phyloP scores from a whole-genome alignment of 2,113 vertebrate species.

The Sialia sialis region DNA sequence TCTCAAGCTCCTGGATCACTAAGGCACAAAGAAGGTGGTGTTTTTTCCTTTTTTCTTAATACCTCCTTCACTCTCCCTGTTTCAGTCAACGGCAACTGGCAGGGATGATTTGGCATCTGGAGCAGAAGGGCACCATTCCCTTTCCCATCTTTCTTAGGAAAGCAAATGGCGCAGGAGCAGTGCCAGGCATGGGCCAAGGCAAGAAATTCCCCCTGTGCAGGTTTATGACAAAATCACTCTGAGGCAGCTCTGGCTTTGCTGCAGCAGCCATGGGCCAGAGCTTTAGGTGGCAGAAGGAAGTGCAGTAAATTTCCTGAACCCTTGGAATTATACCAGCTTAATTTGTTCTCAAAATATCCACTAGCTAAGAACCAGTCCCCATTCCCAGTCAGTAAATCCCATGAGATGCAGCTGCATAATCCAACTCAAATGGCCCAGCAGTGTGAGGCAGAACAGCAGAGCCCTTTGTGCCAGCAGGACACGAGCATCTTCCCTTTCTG shows the following conservation, averaged over 20 bases:
- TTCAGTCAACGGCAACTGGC: background rate
- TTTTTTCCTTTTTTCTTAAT: background rate
- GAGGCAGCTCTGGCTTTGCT: background rate
- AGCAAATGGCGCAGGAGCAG: background rate
- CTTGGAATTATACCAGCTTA: background rate
- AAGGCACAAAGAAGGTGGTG: background rate
- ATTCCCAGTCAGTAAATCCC: background rate
- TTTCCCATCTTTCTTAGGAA: background rate
- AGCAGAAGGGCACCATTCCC: background rate
- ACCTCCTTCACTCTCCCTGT: background rate
- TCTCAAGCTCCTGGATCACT: background rate
- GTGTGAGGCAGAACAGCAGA: background rate
- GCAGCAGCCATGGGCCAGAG: background rate
- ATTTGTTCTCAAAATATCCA: background rate
- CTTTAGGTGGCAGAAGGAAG: background rate
- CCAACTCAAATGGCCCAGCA: accelerated
- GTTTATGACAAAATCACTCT: background rate
- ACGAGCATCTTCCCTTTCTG: background rate
- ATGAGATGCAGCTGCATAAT: background rate
- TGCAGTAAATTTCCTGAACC: background rate
- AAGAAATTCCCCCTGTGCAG: background rate
- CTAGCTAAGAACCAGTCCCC: background rate
- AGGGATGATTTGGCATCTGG: background rate
- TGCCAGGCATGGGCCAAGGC: background rate
- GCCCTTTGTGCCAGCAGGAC: background rate